phyloP scores from a whole-genome alignment of 2,888 invertebrate genomes.

The Griposia aprilina region DNA sequence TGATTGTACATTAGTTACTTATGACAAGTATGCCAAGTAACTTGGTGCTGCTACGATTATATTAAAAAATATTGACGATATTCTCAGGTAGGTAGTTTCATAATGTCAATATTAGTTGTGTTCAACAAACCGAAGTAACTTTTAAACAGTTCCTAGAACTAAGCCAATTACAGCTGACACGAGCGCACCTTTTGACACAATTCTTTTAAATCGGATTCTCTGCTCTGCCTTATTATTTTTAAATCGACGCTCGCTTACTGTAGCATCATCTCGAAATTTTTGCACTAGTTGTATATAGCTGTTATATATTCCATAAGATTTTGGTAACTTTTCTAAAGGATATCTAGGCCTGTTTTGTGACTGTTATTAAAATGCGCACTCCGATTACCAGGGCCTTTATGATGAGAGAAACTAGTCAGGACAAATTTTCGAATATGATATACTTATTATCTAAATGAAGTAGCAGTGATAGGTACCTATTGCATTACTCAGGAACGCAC shows the following conservation, averaged over 20 bases:
- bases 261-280: neutral
- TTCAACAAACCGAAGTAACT: conserved; percentile 25
- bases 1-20: neutral
- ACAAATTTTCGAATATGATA: too few relatives aligned
- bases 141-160: conserved; percentile 37
- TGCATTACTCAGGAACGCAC: neutral
- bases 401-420: too few relatives aligned
- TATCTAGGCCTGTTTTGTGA: neutral
- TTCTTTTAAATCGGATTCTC: conserved; percentile 43
- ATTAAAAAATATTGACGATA: neutral
- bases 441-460: too few relatives aligned
- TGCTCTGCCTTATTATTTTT: conserved; percentile 21
- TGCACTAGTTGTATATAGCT: conserved; percentile 9
- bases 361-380: neutral
- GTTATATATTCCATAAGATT: conserved; percentile 1
- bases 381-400: too few relatives aligned
- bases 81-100: neutral
- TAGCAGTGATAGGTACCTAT: too few relatives aligned
- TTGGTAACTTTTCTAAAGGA: neutral
- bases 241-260: conserved; percentile 19
- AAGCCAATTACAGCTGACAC: conserved; percentile 32
- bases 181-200: conserved; percentile 31
- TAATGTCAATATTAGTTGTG: neutral
- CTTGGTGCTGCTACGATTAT: neutral
- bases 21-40: neutral